These are phyloP conservation scores for Aegithalos caudatus DNA, from an alignment of 2,113 vertebrate genomes.

Conservation along the genomic window DNA sequence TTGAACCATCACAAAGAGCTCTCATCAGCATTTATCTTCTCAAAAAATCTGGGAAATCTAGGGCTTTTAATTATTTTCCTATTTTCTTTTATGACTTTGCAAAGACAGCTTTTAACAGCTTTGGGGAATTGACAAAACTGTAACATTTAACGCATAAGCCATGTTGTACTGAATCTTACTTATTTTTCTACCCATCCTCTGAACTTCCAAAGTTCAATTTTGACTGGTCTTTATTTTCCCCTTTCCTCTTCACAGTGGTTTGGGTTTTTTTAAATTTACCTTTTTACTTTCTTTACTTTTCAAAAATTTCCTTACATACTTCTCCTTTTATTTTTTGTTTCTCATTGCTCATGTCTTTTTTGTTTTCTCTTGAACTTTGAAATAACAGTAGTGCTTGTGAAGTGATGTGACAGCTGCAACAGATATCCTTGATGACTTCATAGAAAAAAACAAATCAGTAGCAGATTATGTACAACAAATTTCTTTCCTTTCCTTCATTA, in stretches of 20 bases:
- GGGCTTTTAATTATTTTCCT: conserved; percentile 52
- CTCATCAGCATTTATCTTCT: conserved; percentile 45
- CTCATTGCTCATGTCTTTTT: background rate
- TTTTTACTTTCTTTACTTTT: background rate
- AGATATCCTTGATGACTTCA: background rate
- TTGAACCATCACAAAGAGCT: conserved; percentile 50
- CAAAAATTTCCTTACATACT: background rate
- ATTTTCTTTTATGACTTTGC: conserved; percentile 58
- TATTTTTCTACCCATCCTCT: background rate
- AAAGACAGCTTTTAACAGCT: conserved; percentile 18
- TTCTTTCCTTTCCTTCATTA: background rate
- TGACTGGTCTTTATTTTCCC: background rate
- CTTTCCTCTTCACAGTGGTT: background rate
- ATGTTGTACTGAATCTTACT: background rate
- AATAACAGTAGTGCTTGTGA: background rate
- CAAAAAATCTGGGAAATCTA: conserved; percentile 1
- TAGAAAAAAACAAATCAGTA: background rate
- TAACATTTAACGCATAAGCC: background rate
- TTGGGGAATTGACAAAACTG: conserved; percentile 18
- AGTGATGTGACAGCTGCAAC: background rate
- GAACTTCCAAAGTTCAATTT: background rate
- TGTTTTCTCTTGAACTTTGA: background rate
- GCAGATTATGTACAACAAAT: background rate
- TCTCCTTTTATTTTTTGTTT: background rate
- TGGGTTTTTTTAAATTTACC: accelerated